Evolutionary conservation across 2,888 invertebrate species (phyloP).

Genomic region (Eulithis testata): DNA sequence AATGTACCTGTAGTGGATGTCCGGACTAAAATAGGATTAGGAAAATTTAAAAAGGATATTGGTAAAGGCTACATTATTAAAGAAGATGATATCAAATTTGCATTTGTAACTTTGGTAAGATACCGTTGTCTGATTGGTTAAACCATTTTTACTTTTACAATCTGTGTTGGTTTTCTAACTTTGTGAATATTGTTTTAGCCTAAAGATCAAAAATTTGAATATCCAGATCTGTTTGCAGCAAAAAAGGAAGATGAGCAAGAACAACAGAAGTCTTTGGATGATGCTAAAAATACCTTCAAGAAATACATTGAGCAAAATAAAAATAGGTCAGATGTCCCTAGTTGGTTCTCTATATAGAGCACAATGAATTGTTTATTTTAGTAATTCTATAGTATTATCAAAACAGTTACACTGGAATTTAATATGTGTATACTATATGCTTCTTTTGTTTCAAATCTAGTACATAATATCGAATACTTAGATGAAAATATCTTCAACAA

Average conservation of each 20-base stretch:
- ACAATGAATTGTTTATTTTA: too few species aligned
- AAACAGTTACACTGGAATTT: too few species aligned
- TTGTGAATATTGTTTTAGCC: constrained; percentile 83
- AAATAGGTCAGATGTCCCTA: constrained; percentile 88
- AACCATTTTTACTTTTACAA: constrained; percentile 5
- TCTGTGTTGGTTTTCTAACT: background rate
- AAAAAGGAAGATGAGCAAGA: constrained; percentile 83
- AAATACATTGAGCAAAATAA: constrained; percentile 86
- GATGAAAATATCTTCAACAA: too few species aligned
- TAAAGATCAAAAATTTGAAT: constrained; percentile 88
- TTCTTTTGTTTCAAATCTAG: too few species aligned
- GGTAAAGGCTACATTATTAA: constrained; percentile 88
- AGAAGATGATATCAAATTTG: constrained; percentile 92
- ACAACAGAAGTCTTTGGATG: constrained; percentile 84
- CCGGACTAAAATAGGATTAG: constrained; percentile 89
- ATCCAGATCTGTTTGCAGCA: constrained; percentile 89
- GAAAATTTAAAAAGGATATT: constrained; percentile 86
- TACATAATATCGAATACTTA: too few species aligned
- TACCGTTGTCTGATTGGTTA: background rate
- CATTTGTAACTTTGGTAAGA: constrained; percentile 90
- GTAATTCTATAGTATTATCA: too few species aligned
- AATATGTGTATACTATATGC: too few species aligned
- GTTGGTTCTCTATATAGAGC: constrained; percentile 89
- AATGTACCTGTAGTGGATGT: constrained; percentile 92
- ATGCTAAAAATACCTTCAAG: constrained; percentile 85